Conservation (phyloP, 2,113 vertebrate species). For the Nibea coibor region DNA sequence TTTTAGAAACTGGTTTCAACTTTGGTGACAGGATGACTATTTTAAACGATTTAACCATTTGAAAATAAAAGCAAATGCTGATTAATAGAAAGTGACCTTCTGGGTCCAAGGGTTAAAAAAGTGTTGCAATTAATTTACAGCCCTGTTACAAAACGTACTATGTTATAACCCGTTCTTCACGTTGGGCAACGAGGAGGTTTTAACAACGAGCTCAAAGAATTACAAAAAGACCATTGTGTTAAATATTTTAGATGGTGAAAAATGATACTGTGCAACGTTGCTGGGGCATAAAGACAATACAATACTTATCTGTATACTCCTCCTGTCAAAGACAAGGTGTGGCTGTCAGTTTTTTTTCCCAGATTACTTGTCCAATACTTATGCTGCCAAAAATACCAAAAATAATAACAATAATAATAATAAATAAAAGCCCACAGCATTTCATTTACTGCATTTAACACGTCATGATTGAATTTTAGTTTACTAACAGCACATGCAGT, state of each 20-base stretch:
- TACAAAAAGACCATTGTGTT: conserved; percentile 9
- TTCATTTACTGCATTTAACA: not conserved
- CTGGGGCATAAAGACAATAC: conserved; percentile 30
- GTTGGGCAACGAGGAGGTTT: not conserved
- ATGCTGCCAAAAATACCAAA: not conserved
- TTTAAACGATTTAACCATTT: not conserved
- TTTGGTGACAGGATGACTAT: not conserved
- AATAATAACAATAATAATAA: not conserved
- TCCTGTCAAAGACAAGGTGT: conserved; percentile 38
- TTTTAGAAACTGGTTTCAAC: not conserved
- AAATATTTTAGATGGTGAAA: conserved; percentile 25
- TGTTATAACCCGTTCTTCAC: not conserved
- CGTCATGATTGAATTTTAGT: not conserved
- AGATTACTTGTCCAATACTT: not conserved
- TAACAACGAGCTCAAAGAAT: not conserved
- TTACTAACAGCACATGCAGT: not conserved
- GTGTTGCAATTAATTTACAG: not conserved
- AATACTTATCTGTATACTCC: conserved; percentile 5
- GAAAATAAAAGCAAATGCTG: not conserved
- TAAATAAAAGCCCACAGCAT: not conserved
- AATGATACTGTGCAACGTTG: conserved; percentile 9
- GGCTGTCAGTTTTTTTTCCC: not conserved
- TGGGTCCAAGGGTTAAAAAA: not conserved
- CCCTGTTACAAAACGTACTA: not conserved
- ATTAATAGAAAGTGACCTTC: not conserved